Percentiles rank a stretch among this genome's conserved stretches.
These are phyloP conservation scores for Ageneiosus marmoratus DNA, from an alignment of 2,113 vertebrate genomes.

Conservation along the genomic window DNA sequence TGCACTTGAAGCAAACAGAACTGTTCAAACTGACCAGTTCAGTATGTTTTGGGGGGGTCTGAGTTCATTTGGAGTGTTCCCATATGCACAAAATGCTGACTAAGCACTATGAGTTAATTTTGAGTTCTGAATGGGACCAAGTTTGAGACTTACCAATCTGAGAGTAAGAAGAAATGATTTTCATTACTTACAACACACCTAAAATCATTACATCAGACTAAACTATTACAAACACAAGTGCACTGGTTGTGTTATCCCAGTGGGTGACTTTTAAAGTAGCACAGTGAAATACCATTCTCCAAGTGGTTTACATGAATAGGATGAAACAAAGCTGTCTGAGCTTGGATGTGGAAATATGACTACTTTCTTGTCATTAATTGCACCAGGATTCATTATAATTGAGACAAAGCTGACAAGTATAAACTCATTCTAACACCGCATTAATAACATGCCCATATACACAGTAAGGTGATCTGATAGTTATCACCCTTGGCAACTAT, in stretches of 20 bases:
- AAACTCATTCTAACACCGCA: not conserved
- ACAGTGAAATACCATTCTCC: not conserved
- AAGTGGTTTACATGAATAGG: not conserved
- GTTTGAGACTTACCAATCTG: no score
- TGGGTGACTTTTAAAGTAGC: not conserved
- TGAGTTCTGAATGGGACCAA: no score
- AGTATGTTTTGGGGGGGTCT: no score
- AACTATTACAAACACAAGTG: not conserved
- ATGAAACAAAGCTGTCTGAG: not conserved
- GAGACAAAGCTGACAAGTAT: no score
- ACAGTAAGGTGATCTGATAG: not conserved
- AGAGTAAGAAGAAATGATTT: not conserved
- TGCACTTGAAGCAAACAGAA: no score
- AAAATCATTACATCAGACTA: not conserved
- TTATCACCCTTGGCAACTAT: not conserved
- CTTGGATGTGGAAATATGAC: not conserved
- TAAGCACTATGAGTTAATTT: no score
- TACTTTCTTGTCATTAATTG: not conserved
- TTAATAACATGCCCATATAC: not conserved
- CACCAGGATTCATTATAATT: no score
- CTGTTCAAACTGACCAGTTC: no score
- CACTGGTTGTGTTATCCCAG: constrained; percentile 8
- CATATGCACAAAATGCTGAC: no score
- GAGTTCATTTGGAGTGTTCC: no score
- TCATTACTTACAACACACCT: not conserved